These are phyloP conservation scores for Sitta carolinensis DNA, from an alignment of 2,797 vertebrate species.

Conservation along the genomic window DNA sequence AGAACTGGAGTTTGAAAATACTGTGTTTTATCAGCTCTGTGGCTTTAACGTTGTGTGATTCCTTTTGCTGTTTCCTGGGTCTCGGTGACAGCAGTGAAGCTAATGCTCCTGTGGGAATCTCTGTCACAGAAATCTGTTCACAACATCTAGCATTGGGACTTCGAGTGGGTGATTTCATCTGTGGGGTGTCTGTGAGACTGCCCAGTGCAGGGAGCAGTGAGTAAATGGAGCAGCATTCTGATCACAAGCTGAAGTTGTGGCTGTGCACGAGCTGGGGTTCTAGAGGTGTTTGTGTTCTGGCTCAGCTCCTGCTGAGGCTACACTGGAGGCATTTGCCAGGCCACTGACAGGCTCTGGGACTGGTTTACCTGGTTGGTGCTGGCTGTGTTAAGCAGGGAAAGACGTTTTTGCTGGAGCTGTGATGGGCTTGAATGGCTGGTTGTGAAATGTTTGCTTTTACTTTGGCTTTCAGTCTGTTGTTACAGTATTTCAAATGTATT, in stretches of 20 bases:
- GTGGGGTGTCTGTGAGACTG: not conserved
- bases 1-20: not conserved
- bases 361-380: not conserved
- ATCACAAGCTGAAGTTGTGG: not conserved
- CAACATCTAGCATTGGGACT: rapidly evolving
- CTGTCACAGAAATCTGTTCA: not conserved
- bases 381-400: not conserved
- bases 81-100: not conserved
- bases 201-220: not conserved
- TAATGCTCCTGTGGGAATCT: not conserved
- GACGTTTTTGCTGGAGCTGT: not conserved
- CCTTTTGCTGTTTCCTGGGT: not conserved
- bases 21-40: not conserved
- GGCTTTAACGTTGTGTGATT: not conserved
- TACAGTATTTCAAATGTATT: not conserved
- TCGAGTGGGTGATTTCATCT: not conserved
- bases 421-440: not conserved
- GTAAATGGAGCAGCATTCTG: not conserved
- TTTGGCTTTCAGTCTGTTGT: not conserved
- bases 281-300: not conserved
- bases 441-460: not conserved
- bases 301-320: not conserved
- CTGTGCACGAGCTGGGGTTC: not conserved
- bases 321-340: not conserved
- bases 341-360: not conserved